A percentile compares a stretch with the other conserved stretches of the same genome.
Conservation (phyloP, 2,113 vertebrate genomes). For the Paramormyrops kingsleyae region DNA sequence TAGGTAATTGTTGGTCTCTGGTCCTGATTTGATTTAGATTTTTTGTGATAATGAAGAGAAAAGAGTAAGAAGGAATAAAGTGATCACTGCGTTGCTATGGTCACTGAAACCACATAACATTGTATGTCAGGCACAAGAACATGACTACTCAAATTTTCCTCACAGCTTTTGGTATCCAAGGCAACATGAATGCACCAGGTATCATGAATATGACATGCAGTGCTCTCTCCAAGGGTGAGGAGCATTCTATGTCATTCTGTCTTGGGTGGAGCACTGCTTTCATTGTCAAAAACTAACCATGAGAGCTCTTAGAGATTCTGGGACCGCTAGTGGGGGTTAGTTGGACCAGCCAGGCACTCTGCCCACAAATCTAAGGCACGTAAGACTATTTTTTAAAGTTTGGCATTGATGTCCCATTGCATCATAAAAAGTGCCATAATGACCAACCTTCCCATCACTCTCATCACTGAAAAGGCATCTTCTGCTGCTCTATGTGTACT, state of each 20-base stretch:
- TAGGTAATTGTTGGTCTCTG: background rate
- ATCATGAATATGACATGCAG: background rate
- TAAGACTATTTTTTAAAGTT: background rate
- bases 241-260: background rate
- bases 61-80: background rate
- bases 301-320: background rate
- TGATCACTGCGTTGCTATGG: background rate
- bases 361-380: background rate
- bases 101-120: background rate
- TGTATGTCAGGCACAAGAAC: background rate
- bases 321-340: background rate
- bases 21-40: background rate
- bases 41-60: background rate
- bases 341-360: background rate
- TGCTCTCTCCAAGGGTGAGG: background rate
- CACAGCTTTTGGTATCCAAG: background rate
- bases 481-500: background rate
- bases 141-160: background rate
- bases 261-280: background rate
- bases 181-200: background rate
- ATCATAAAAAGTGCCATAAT: background rate
- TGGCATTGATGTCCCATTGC: background rate
- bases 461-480: background rate
- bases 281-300: background rate
- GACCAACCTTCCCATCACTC: background rate